Evolutionary conservation across 2,888 invertebrate genomes (phyloP), one percentile per base, ranked within the genome.

Genomic region (Troides aeacus): DNA sequence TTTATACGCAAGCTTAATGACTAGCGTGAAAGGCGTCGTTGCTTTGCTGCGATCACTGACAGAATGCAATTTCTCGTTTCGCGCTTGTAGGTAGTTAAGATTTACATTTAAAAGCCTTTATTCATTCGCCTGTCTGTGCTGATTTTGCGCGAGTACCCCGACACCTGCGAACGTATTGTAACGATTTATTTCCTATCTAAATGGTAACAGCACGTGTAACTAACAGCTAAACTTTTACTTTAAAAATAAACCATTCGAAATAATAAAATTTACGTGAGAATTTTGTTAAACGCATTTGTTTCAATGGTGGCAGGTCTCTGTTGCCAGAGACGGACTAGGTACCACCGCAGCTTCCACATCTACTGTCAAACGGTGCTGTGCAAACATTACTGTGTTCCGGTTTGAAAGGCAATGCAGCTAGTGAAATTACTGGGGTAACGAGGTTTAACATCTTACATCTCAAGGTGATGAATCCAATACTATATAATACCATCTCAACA

Each of bases 81-180:
- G 69, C 71, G 73, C 72, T 69, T 68, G 71, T 77, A 76, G 75
- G 71, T 75, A 73, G 75, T 74, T 74, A 73, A 74, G 72, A 74
- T 76, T 76, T 74, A 75, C 74, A 76, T 76, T 76, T 76, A 72
- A 73, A 75, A 74, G 73, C 70, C 73, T 77, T 77, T 72, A 74
- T 72, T 76, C 73, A 76, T 76, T 75, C 74, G 72, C 74, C 73
- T 74, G 75, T 75, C 76, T 74, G 71, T 73, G 69, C 50, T 64
- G 75, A 75, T 74, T 73, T 72, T 71, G 62, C 53, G 50, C 36
- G 36, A 59, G 18, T 64, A 36, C 58, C n/a, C 46, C 42, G 39
- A 68, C 68, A 68, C 68, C 63, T 68, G 68, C 36, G 68, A 60
- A 68, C 68, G 59, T 64, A 64, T 68, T 63, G 64, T 60, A 53